These are phyloP conservation scores for Poecile montanus DNA, from an alignment of 2,797 vertebrate genomes.

Conservation along the genomic window DNA sequence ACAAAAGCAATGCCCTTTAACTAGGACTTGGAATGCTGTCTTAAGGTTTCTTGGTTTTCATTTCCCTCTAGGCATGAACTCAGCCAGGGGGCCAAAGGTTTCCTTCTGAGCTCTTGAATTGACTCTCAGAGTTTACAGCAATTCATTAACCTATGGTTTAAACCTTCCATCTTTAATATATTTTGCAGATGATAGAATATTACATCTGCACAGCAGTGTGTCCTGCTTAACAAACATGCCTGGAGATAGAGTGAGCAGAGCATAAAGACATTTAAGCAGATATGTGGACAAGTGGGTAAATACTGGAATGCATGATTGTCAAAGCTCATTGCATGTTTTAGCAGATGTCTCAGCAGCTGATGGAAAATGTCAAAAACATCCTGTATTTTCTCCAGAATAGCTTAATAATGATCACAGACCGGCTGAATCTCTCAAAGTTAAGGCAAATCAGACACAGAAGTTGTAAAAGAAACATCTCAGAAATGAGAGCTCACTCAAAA, in stretches of 20 bases:
- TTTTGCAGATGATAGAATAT: conserved; percentile 8
- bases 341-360: neutral
- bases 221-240: neutral
- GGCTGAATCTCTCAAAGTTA: neutral
- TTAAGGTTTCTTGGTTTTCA: neutral
- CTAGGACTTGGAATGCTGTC: neutral
- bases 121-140: conserved; percentile 11
- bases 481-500: neutral
- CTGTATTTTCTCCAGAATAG: neutral
- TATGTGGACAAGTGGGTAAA: conserved; percentile 12
- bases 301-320: neutral
- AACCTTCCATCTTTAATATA: neutral
- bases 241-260: neutral
- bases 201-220: neutral
- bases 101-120: conserved; percentile 7
- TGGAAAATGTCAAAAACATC: neutral
- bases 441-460: neutral
- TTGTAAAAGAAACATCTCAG: neutral
- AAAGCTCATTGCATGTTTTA: neutral
- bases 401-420: neutral
- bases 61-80: conserved; percentile 1
- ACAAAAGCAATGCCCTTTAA: neutral
- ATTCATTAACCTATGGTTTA: conserved; percentile 39
- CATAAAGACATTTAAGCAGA: neutral
- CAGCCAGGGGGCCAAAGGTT: neutral